Conservation (phyloP, 1,140 invertebrate genomes). For the Orchesella cincta region DNA sequence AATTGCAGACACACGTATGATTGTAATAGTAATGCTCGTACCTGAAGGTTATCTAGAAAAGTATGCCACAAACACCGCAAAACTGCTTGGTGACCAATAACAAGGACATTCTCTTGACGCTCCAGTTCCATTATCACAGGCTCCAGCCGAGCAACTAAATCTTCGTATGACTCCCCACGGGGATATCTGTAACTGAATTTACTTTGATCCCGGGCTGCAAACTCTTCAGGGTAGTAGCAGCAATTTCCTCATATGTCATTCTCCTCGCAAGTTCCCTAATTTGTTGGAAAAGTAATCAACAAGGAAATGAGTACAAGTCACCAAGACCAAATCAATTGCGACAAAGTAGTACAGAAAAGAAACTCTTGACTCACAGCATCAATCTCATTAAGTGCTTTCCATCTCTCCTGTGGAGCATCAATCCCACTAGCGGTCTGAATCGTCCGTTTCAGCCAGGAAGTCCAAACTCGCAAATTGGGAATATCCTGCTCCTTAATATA, state of each 20-base stretch:
- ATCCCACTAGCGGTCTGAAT: constrained; percentile 91
- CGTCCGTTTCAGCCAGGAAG: constrained; percentile 92
- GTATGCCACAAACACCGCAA: constrained; percentile 94
- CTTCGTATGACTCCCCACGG: constrained; percentile 95
- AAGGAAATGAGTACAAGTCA: constrained; percentile 7
- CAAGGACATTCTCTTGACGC: constrained; percentile 95
- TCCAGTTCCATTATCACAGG: constrained; percentile 99
- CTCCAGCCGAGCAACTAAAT: constrained; percentile 91
- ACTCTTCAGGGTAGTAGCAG: constrained; percentile 94
- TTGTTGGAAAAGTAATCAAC: constrained; percentile 77
- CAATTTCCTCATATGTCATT: constrained; percentile 98
- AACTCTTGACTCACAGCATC: constrained; percentile 93
- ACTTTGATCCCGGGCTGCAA: constrained; percentile 90
- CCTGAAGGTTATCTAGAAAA: constrained; percentile 94
- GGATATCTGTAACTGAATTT: constrained; percentile 99
- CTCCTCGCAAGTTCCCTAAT: constrained; percentile 99
- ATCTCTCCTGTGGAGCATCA: constrained; percentile 92
- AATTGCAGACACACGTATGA: too few relatives aligned
- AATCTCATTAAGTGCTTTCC: constrained; percentile 98
- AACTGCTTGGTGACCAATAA: constrained; percentile 97
- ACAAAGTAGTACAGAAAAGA: constrained; percentile 4
- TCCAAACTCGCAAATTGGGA: constrained; percentile 92
- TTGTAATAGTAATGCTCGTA: too few relatives aligned
- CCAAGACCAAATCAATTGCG: background rate
- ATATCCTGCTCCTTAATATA: constrained; percentile 90